These are phyloP conservation scores for Protobothrops mucrosquamatus DNA, from an alignment of 2,113 vertebrate genomes.

Conservation along the genomic window DNA sequence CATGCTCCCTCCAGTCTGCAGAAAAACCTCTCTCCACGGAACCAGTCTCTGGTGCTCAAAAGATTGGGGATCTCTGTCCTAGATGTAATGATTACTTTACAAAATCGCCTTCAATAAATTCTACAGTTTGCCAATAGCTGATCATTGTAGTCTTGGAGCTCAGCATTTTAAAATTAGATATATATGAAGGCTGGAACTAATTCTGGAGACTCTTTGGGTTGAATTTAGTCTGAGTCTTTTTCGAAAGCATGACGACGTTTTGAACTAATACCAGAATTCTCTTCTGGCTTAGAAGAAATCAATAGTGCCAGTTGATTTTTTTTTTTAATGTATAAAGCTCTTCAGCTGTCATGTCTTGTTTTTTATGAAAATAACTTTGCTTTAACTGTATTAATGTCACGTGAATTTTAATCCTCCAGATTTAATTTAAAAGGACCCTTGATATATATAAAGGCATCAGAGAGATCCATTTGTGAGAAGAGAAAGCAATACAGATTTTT, in stretches of 20 bases:
- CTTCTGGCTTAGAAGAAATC: conserved; percentile 52
- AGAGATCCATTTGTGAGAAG: not conserved
- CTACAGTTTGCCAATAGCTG: not conserved
- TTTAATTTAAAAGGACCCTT: not conserved
- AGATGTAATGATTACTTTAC: not conserved
- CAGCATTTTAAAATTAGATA: conserved; percentile 48
- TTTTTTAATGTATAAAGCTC: conserved; percentile 55
- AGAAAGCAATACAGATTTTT: not conserved
- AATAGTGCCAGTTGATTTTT: conserved; percentile 57
- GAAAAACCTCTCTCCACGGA: too few species aligned
- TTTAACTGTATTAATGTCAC: conserved; percentile 63
- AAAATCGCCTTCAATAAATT: not conserved
- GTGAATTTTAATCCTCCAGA: conserved; percentile 48
- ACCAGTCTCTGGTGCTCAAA: too few species aligned
- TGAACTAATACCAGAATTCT: conserved; percentile 63
- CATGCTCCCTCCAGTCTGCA: too few species aligned
- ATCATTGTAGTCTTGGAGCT: not conserved
- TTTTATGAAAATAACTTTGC: conserved; percentile 59
- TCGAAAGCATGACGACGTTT: conserved; percentile 38
- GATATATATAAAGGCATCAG: not conserved
- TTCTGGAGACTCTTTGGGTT: conserved; percentile 49
- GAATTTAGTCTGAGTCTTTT: conserved; percentile 28
- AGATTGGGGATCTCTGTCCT: too few species aligned
- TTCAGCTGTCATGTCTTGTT: conserved; percentile 55
- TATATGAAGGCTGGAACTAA: conserved; percentile 42